Percentiles rank a stretch among this genome's conserved stretches.
Conservation (phyloP, 2,113 vertebrate species). For the Etheostoma spectabile region DNA sequence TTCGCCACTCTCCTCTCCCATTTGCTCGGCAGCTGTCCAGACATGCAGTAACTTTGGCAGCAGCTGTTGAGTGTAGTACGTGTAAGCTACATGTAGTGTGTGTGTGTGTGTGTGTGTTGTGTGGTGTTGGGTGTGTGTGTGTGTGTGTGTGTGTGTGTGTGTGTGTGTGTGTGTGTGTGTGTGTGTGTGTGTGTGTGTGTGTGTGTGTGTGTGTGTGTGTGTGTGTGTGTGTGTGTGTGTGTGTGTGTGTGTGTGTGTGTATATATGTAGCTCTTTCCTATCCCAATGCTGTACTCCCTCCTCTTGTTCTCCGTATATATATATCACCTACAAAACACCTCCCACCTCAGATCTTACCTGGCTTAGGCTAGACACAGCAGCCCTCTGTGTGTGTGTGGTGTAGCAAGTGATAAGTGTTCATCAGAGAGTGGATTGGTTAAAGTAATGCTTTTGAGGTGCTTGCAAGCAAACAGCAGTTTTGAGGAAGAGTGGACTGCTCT, state of each 20-base stretch:
- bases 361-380: conserved; percentile 4
- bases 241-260: no score
- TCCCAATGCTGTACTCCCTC: conserved; percentile 64
- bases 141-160: conserved; percentile 37
- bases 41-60: conserved; percentile 70
- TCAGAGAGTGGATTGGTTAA: conserved; percentile 31
- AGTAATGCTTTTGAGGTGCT: conserved; percentile 87
- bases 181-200: conserved; percentile 37
- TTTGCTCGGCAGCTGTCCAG: conserved; percentile 77
- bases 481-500: conserved; percentile 83
- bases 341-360: conserved; percentile 54
- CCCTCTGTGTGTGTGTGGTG: conserved; percentile 13
- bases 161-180: conserved; percentile 37
- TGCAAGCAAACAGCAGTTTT: conserved; percentile 87
- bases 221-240: conserved; percentile 36
- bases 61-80: conserved; percentile 58
- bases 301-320: conserved; percentile 40
- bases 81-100: conserved; percentile 40
- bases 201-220: conserved; percentile 42
- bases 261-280: conserved; percentile 29
- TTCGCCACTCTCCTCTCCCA: conserved; percentile 35
- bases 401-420: conserved; percentile 27
- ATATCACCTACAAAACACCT: neutral
- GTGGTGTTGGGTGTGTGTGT: conserved; percentile 48
- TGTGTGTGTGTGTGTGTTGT: conserved; percentile 39